Conservation (phyloP, 2,113 vertebrate species). For the Atlantisia rogersi region DNA sequence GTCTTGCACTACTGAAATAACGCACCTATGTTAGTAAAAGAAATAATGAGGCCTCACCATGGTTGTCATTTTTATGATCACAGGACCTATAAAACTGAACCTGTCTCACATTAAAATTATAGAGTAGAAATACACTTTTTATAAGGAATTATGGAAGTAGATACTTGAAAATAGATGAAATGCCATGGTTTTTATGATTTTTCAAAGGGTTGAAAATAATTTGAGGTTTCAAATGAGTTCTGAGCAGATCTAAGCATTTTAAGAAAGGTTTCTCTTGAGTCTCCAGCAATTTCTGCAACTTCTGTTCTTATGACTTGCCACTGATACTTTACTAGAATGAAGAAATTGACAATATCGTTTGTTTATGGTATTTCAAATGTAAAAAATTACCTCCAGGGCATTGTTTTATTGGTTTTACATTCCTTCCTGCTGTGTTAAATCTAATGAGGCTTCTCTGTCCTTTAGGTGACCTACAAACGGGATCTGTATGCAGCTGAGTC, state of each 20-base stretch:
- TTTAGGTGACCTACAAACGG: slow-evolving; percentile 93
- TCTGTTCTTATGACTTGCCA: slow-evolving; percentile 15
- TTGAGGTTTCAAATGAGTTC: not conserved
- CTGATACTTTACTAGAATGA: slow-evolving; percentile 50
- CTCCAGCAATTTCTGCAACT: not conserved
- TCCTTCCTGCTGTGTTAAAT: slow-evolving; percentile 69
- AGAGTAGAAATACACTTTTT: not conserved
- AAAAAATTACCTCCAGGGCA: slow-evolving; percentile 57
- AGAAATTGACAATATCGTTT: slow-evolving; percentile 56
- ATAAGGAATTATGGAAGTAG: not conserved
- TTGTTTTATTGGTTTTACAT: slow-evolving; percentile 71
- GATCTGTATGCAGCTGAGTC: slow-evolving; percentile 94
- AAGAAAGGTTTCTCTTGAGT: not conserved
- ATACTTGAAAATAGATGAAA: not conserved
- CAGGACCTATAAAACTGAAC: not conserved
- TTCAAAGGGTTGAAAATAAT: not conserved
- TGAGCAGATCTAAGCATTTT: not conserved
- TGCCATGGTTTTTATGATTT: not conserved
- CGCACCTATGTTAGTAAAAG: not conserved
- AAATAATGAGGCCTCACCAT: not conserved
- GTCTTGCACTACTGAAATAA: not conserved
- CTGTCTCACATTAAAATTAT: not conserved
- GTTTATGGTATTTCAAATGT: slow-evolving; percentile 52
- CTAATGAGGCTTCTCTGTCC: slow-evolving; percentile 77
- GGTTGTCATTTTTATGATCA: not conserved